Evolutionary conservation across 2,797 vertebrate species (phyloP), one percentile per base, ranked within the genome.

Genomic region (Galagoides demidoff): DNA sequence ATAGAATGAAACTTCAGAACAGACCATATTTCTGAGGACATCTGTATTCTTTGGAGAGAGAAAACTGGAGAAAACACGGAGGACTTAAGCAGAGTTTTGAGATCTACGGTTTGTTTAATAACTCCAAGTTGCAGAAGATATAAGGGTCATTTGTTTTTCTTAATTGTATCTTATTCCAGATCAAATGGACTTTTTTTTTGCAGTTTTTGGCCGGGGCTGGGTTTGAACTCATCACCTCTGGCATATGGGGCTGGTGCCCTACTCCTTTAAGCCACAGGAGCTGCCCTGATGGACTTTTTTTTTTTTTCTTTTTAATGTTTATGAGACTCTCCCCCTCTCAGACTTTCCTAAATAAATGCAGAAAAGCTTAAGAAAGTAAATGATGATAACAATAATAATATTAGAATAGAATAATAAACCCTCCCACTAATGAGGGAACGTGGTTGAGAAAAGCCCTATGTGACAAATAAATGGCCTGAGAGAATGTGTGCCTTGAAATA

Each of bases 11-110:
- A 86, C 37, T 90, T 97, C 0, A 0, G 96, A 7, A 27, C 61
- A 94, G 89, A 68, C 49, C 22, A 0, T 95, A 59, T 93, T 92
- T 96, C 95, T 63, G 74, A 96, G 83, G 93, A 92, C 57, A 55
- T 97, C 93, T 95, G 34, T 82, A 73, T 85, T 97, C 95, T 90
- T 25, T 94, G 91, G 37, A 66, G 79, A 37, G 96, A 98, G 97
- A 97, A 96, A 74, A 61, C 57, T 96, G 57, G 97, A 92, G 31
- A 94, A n/a, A 95, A 89, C 92, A 85, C 20, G 63, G 70, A 92
- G 81, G 88, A 88, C 63, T 49, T n/a, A 43, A 96, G 43, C 37
- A 96, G 92, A 97, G 85, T 83, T 97, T 92, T 96, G 96, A 97
- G 97, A 92, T 94, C 89, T 74, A 55, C 89, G 94, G 96, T 96